Base-by-base conservation (phyloP, 2,888 invertebrate species). In the Marasmarcha lunaedactyla region DNA sequence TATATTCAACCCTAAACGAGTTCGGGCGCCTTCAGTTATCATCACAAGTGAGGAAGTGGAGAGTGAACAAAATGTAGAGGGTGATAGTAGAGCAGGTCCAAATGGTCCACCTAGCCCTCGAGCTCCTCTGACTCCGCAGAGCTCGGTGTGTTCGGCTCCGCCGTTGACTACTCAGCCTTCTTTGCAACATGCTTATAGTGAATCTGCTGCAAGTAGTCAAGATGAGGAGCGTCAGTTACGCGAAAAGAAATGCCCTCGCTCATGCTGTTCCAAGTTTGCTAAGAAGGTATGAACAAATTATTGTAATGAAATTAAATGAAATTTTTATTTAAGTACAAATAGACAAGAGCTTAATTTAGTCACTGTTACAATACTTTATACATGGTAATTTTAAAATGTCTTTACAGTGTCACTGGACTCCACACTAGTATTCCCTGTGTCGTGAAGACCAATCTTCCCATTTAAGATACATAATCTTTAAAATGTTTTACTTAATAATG, bases 181-280 rank as follows among this genome's bases (percentile, higher is more conserved):
- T 10, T 60, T 83, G 26, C 83, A 81, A 59, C 83, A 83, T 45
- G 73, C 79, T 0, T 81, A 65, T 46, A 83, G 81, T 43, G 83
- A 83, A 47, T 87, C 77, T 3, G 86, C 85, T 47, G 83, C 81
- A 46, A 88, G 88, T 54, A 88, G 87, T 57, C 88, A 88, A 57
- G 87, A 87, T 57, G 88, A 88, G 54, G 87, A 87, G 59, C 73
- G 81, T 2, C 79, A 81, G 51, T 48, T 71, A 27, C 68, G 74
- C 15, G 79, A 79, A 42, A 83, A 79, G 46, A 71, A 67, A 44
- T 93, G 93, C 63, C 89, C 89, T 41, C 86, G 89, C 49, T 90
- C 91, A 26, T 90, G 93, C 64, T 94, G 93, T 71, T 93, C 93
- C 37, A 89, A 90, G 62, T 88, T 91, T 58, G 93, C 93, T 46